Percentiles rank a stretch among this genome's conserved stretches.
phyloP scores from a whole-genome alignment of 1,140 invertebrate species.

The Trachymyrmex septentrionalis region DNA sequence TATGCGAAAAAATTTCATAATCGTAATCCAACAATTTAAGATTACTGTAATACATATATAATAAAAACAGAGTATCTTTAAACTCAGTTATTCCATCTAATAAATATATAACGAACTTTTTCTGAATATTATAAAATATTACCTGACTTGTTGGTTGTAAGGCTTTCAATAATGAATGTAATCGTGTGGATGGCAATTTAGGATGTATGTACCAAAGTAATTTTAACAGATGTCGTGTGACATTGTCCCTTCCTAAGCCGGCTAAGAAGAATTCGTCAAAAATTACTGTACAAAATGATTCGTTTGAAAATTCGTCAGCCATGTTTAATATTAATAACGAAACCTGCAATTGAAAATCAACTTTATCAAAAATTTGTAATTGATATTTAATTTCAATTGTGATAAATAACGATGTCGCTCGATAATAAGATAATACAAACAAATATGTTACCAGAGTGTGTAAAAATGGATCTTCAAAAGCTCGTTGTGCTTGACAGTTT shows the following conservation, averaged over 20 bases:
- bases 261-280: conserved; percentile 99
- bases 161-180: conserved; percentile 95
- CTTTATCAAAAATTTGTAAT: conserved; percentile 22
- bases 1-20: too few relatives aligned
- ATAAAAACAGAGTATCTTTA: neutral
- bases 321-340: conserved; percentile 93
- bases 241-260: conserved; percentile 95
- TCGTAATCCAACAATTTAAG: neutral
- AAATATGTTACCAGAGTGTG: conserved; percentile 92
- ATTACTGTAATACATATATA: conserved; percentile 47
- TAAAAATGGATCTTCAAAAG: conserved; percentile 98
- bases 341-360: conserved; percentile 87
- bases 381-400: neutral
- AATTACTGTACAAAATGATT: conserved; percentile 98
- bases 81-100: neutral
- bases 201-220: conserved; percentile 97
- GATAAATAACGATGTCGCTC: neutral
- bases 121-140: conserved; percentile 41
- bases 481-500: conserved; percentile 95
- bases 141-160: conserved; percentile 92
- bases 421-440: neutral
- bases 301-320: conserved; percentile 96
- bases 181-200: conserved; percentile 92
- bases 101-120: neutral
- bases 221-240: conserved; percentile 96